Percentiles rank a stretch among this genome's conserved stretches.
phyloP scores from a whole-genome alignment of 2,113 vertebrate genomes.

The Sinosuthora webbiana region DNA sequence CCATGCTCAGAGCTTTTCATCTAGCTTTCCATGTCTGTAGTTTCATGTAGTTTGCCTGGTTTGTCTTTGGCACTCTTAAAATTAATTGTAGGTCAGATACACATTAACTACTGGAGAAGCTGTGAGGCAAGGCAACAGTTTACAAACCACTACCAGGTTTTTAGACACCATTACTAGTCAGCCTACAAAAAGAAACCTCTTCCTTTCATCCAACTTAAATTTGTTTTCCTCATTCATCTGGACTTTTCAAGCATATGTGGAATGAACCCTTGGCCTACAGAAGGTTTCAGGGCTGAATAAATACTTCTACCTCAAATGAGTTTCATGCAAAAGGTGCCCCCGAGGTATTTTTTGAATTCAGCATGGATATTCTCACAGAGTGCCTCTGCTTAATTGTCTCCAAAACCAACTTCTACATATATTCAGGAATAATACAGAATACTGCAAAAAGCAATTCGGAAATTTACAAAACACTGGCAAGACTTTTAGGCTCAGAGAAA shows the following conservation, averaged over 20 bases:
- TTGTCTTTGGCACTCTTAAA: neutral
- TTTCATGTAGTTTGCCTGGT: neutral
- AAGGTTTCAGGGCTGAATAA: neutral
- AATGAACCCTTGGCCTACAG: neutral
- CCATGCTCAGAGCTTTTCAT: neutral
- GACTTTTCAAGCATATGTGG: neutral
- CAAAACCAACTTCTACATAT: neutral
- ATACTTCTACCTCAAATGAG: neutral
- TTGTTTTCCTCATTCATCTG: neutral
- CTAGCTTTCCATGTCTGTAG: neutral
- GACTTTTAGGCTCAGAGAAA: neutral
- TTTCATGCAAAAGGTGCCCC: neutral
- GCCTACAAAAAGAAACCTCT: neutral
- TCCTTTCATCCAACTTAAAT: neutral
- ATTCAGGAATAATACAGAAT: neutral
- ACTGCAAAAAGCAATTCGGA: accelerated
- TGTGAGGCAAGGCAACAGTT: neutral
- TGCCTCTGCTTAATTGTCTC: neutral
- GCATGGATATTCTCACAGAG: neutral
- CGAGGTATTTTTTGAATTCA: neutral
- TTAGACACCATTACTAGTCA: neutral
- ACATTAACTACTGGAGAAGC: neutral
- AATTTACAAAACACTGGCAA: neutral
- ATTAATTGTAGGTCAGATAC: neutral
- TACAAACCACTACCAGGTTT: neutral